Evolutionary conservation across 2,888 invertebrate species (phyloP), one percentile per base, ranked within the genome.

Genomic region (Eupithecia vulgata): DNA sequence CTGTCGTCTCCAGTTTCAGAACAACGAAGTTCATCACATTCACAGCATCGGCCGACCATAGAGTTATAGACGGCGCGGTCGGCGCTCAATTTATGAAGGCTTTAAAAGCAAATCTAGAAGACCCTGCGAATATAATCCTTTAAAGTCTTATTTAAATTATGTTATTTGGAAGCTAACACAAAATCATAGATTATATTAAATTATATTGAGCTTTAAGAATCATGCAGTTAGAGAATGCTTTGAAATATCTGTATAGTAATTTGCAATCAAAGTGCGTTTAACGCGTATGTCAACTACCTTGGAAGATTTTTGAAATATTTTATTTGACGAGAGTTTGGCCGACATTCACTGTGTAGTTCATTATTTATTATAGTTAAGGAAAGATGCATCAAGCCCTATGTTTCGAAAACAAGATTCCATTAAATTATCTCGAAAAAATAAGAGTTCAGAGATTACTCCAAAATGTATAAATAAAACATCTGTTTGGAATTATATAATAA

Each of bases 21-120:
- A 94, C 95, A 82, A 96, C 97, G 2, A 96, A 97, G 81, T 96
- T 97, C 87, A 96, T 99, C 94, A 96, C 96, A 61, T 99, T 99
- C 75, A 99, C 99, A 25, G 95, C 99, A 77, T 99, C 99, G 81
- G 98, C 98, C 84, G 99, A 99, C 94, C 99, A 99, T 91, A 95
- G 99, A 84, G 98, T 99, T 35, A 98, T 99, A 10, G 99, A 99
- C 91, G 99, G 99, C 67, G 99, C 99, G 81, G 97, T 99, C 6
- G 99, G 99, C 71, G 99, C 99, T 3, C 96, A 97, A 88, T 99
- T 99, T 99, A 95, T 99, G 86, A 95, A 97, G 84, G 97, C 97
- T 69, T 98, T 99, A 95, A 97, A 97, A 83, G 96, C 96, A 76
- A 97, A 96, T 87, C 93, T 99, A 80, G 99, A 99, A 92, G 97